Base-by-base conservation (phyloP, 1,140 invertebrate species). In the Solen grandis region DNA sequence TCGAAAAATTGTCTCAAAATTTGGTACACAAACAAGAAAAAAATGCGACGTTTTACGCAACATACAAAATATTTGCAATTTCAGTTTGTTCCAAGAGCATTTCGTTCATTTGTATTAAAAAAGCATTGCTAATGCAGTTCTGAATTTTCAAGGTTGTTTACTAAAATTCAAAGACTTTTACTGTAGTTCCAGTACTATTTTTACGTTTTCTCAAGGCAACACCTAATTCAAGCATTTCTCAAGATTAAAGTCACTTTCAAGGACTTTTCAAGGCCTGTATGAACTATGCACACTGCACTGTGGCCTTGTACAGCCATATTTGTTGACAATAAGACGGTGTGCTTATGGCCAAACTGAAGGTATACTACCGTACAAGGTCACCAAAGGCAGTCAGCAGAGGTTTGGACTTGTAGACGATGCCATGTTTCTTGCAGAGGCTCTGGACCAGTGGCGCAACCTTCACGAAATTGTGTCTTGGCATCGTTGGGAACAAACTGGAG, bases 391-490 rank as follows among this genome's bases (percentile, higher is more conserved):
- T 84, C 31, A 57, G 72, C 38, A 92, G 81, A 2, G 63, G 54
- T 65, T 92, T 92, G 13, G 87, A 83, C 65, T 88, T 66, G 81
- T 92, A 92, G 1, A 80, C 65, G 10, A 92, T 75, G 33, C 84
- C 86, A 84, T 92, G 89, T 88, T 92, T 92, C 65, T 90, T 75
- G 86, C 90, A 91, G 8, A 92, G 36, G 13, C 90, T 89, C 73
- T 88, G 83, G 4, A 92, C 91, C 33, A 91, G 84, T 19, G 90
- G 88, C 3, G 87, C 84, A 14, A 92, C 88, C 82, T 92, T 92
- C 62, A 88, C 87, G 31, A 89, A 86, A 72, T 92, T 92, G 79
- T 92, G 91, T 73, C 92, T 73, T 14, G 92, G 91, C 92, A 92
- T 92, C 13, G 87, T 92, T 27, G 92, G 92, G 69, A 92, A 92